Conservation (phyloP, 37 sponge, comb jelly and placozoan species). For the Beroe ovata region DNA sequence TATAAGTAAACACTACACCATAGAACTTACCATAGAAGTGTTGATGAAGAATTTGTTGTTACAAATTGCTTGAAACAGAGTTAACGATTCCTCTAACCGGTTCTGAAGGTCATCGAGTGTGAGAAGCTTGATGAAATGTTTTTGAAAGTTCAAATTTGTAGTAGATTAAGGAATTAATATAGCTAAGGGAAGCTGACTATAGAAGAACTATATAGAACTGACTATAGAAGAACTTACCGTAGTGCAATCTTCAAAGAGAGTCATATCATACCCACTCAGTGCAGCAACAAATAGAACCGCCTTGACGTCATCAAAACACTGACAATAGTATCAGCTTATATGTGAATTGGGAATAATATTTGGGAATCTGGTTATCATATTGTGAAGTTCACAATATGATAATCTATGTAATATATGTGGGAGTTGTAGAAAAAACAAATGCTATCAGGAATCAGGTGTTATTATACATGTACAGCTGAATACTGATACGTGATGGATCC, state of each 20-base stretch:
- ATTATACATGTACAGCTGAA: too few species aligned
- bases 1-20: too few species aligned
- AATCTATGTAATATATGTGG: too few species aligned
- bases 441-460: too few species aligned
- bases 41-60: conserved; percentile 97
- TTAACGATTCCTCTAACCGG: conserved; percentile 89
- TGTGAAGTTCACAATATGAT: too few species aligned
- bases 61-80: conserved; percentile 94
- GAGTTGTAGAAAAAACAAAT: too few species aligned
- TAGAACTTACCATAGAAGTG: conserved; percentile 95
- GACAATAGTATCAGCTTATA: too few species aligned
- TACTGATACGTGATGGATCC: too few species aligned
- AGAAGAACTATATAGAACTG: background rate
- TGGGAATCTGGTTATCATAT: too few species aligned
- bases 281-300: conserved; percentile 95
- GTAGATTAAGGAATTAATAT: too few species aligned
- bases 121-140: background rate
- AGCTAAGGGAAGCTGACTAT: too few species aligned
- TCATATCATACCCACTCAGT: conserved; percentile 96
- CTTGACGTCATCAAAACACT: conserved; percentile 96
- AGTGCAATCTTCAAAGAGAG: conserved; percentile 87
- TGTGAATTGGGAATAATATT: too few species aligned
- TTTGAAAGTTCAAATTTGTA: background rate
- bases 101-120: conserved; percentile 72
- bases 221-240: conserved; percentile 72